phyloP scores from a whole-genome alignment of 2,113 vertebrate genomes.

The Platysteira castanea region DNA sequence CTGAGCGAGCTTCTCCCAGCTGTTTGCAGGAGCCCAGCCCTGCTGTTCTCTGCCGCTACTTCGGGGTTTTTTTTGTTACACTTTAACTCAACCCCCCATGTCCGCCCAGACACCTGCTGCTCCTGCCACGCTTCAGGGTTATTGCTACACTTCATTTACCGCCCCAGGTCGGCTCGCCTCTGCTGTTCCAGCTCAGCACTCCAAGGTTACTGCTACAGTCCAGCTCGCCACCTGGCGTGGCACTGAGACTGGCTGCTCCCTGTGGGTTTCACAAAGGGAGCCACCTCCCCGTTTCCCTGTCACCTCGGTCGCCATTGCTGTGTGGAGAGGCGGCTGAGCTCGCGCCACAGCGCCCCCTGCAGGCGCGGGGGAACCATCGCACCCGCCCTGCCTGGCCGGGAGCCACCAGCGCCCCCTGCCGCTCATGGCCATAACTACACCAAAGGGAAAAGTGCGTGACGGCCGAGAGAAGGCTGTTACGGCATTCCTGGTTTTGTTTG shows the following conservation, averaged over 20 bases:
- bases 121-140: not conserved
- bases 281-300: not conserved
- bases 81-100: not conserved
- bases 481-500: not conserved
- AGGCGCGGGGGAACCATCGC: fast-evolving
- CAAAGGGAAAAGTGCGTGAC: not conserved
- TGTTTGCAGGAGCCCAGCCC: not conserved
- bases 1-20: fast-evolving
- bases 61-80: not conserved
- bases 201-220: not conserved
- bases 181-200: not conserved
- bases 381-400: fast-evolving
- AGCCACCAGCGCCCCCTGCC: not conserved
- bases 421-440: not conserved
- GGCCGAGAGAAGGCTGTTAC: not conserved
- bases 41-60: not conserved
- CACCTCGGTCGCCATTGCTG: not conserved
- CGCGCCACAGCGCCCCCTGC: not conserved
- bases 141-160: not conserved
- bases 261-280: not conserved
- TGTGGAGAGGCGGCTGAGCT: not conserved
- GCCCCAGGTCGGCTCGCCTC: not conserved
- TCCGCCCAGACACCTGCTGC: not conserved
- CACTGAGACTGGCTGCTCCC: not conserved
- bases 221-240: not conserved